Evolutionary conservation across 2,113 vertebrate species (phyloP).

Genomic region (Poecilia latipinna): DNA sequence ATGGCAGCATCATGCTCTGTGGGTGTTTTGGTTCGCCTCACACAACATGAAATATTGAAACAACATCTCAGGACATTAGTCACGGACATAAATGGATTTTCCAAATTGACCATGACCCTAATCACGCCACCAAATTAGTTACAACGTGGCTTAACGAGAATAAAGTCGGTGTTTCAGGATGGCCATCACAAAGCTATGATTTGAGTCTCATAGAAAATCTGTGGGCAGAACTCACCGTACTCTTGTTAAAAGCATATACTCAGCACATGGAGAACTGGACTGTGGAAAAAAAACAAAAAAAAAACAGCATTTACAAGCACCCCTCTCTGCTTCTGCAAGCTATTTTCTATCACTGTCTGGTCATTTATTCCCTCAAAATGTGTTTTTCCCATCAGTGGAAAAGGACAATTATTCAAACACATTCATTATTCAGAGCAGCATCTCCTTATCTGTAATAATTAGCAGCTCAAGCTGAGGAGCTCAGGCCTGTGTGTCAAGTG

Average conservation of each 20-base stretch:
- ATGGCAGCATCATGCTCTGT: too few species aligned
- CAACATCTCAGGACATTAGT: too few species aligned
- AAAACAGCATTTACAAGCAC: conserved; percentile 23
- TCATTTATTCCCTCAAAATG: conserved; percentile 58
- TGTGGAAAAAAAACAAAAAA: conserved; percentile 7
- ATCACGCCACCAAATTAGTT: too few species aligned
- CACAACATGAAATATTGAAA: too few species aligned
- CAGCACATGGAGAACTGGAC: conserved; percentile 12
- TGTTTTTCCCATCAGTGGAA: conserved; percentile 50
- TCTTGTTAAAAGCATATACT: conserved; percentile 19
- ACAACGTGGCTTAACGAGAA: too few species aligned
- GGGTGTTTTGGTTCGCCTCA: too few species aligned
- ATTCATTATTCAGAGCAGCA: conserved; percentile 39
- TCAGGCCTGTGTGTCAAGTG: conserved; percentile 15
- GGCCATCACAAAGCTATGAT: too few species aligned
- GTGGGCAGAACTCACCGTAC: not conserved
- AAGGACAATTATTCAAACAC: conserved; percentile 61
- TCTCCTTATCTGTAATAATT: conserved; percentile 53
- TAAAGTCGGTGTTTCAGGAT: too few species aligned
- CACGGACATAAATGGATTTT: too few species aligned
- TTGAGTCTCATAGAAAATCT: too few species aligned
- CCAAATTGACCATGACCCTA: too few species aligned
- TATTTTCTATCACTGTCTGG: conserved; percentile 37
- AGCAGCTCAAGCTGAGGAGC: conserved; percentile 52
- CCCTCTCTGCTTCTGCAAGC: conserved; percentile 28